Evolutionary conservation across 2,888 invertebrate genomes (phyloP).

Genomic region (Agriotes lineatus): DNA sequence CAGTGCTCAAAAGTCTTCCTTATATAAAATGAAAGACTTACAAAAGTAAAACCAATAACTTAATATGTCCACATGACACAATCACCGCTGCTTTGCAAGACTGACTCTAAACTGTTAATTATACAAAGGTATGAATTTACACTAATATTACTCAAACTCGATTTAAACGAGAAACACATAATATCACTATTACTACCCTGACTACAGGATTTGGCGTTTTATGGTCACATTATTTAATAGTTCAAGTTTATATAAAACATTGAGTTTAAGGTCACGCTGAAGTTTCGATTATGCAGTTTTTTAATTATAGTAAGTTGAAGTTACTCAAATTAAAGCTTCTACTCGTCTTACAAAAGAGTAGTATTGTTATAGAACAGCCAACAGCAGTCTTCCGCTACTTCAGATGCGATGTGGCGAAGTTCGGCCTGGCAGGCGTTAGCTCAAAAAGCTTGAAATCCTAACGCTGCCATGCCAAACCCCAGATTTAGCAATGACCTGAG

Average conservation of each 20-base stretch:
- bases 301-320: neutral
- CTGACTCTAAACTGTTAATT: conserved; percentile 11
- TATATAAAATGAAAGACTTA: too few species aligned
- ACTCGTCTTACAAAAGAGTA: neutral
- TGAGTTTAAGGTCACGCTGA: too few species aligned
- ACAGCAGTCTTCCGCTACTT: conserved; percentile 24
- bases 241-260: too few species aligned
- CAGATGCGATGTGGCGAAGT: neutral
- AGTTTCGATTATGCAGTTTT: neutral
- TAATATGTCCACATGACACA: too few species aligned
- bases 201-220: conserved; percentile 21
- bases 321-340: neutral
- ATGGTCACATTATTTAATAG: conserved; percentile 7
- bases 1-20: too few species aligned
- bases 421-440: neutral
- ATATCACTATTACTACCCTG: conserved; percentile 13
- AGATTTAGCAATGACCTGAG: neutral
- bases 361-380: conserved; percentile 17
- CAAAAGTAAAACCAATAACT: too few species aligned
- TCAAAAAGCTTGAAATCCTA: neutral
- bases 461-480: neutral
- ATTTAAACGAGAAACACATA: neutral
- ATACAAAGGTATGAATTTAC: neutral
- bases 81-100: too few species aligned
- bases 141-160: conserved; percentile 5